Conservation (phyloP, 2,113 vertebrate species). For the Cebidichthys violaceus region DNA sequence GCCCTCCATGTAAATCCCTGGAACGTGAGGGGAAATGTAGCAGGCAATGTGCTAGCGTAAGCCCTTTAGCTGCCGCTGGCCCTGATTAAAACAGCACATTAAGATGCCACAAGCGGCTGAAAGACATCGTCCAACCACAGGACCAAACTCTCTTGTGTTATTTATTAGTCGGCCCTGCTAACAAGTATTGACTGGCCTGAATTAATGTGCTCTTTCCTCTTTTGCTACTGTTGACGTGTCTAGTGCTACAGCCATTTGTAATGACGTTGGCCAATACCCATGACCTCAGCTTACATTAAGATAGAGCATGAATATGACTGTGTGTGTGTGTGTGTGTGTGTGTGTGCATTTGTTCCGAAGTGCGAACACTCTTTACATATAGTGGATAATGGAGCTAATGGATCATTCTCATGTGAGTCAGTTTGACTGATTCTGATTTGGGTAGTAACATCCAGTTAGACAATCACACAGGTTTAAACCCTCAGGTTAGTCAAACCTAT, state of each 20-base stretch:
- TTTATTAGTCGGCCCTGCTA: constrained; percentile 69
- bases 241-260: constrained; percentile 78
- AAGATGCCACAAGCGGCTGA: constrained; percentile 66
- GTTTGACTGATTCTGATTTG: neutral
- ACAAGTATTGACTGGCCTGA: constrained; percentile 75
- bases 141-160: constrained; percentile 61
- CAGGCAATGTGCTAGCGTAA: constrained; percentile 59
- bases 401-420: neutral
- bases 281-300: constrained; percentile 80
- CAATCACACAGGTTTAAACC: neutral
- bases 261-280: constrained; percentile 68
- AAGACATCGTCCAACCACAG: constrained; percentile 46
- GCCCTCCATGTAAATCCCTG: constrained; percentile 64
- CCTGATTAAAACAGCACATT: constrained; percentile 80
- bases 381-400: neutral
- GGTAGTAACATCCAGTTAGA: neutral
- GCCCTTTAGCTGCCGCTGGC: constrained; percentile 62
- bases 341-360: neutral
- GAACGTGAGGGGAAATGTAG: constrained; percentile 58
- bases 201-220: constrained; percentile 72
- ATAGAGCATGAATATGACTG: neutral
- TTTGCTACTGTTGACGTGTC: constrained; percentile 72
- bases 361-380: too few species aligned
- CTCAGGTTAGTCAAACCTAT: neutral
- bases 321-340: neutral